Evolutionary conservation across 1,140 invertebrate species (phyloP), one percentile per base, ranked within the genome.

Genomic region (Rhizoglyphus robini): DNA sequence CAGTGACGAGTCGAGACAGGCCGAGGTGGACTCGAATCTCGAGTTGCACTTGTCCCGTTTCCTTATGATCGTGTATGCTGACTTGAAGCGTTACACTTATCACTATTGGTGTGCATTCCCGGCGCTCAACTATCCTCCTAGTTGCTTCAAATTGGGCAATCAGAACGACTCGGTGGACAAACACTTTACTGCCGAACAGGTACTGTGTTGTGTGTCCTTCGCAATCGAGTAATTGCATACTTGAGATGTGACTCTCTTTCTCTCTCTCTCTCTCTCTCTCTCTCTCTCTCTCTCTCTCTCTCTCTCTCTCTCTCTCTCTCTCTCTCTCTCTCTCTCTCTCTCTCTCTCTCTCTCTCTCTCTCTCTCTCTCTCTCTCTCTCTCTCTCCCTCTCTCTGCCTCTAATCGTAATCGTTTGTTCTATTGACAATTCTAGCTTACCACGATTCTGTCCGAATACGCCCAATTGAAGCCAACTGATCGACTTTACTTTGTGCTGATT

Each of bases 41-140:
- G 41, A 63, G 20, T 20, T 32, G 58, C 68, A 46, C 29, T 57
- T 66, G 13, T 25, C 41, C 49, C 34, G 51, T 65, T 69, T 66
- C 3, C 48, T 66, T 25, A n/a, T 68, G 4, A 13, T 65, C 62
- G 63, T 67, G 27, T 68, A 70, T 71, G 68, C 71, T 87, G 90
- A 97, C 80, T 79, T 97, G 32, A 96, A 96, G 76, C 90, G 88
- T 69, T 94, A 90, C 75, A 81, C 86, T 71, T 96, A 87, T 77
- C 86, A 89, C 75, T 96, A 92, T 74, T 96, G 92, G 92, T 90
- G 91, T 79, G 87, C 85, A 23, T 95, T 94, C 79, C 91, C 92
- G 1, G 84, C 87, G 13, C 81, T 88, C 15, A 80, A 82, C 63
- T 76, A 79, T 65, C 82, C 88, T 13, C 69, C 70, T 8, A 68